Conservation (phyloP, 1,140 invertebrate species). For the Caerostris extrusa region DNA sequence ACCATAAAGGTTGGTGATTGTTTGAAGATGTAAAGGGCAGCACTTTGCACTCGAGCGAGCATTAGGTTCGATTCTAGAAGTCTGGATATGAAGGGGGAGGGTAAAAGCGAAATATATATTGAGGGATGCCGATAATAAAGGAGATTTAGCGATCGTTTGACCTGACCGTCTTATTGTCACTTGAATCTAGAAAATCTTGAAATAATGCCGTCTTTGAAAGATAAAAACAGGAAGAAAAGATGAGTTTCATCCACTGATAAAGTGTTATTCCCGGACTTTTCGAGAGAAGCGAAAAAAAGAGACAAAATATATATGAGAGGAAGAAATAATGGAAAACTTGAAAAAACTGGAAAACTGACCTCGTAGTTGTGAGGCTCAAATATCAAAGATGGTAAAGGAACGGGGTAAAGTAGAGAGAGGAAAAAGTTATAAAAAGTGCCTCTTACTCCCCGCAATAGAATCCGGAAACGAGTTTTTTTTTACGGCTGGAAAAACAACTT, state of each 20-base stretch:
- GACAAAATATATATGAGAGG: too few relatives aligned
- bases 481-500: slow-evolving; percentile 56
- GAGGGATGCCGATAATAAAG: slow-evolving; percentile 71
- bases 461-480: slow-evolving; percentile 50
- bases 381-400: slow-evolving; percentile 41
- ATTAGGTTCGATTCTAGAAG: slow-evolving; percentile 59
- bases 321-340: not conserved
- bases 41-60: slow-evolving; percentile 60
- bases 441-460: slow-evolving; percentile 46
- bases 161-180: slow-evolving; percentile 53
- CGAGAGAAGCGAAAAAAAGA: not conserved
- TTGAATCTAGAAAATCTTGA: slow-evolving; percentile 59
- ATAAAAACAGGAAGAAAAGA: slow-evolving; percentile 63
- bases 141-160: slow-evolving; percentile 58
- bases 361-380: not conserved
- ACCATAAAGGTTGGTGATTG: slow-evolving; percentile 62
- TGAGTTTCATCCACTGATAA: slow-evolving; percentile 62
- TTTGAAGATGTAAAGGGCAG: slow-evolving; percentile 68
- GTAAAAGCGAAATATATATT: slow-evolving; percentile 64
- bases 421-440: slow-evolving; percentile 62
- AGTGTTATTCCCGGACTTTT: slow-evolving; percentile 43
- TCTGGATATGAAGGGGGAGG: not conserved
- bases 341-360: slow-evolving; percentile 27
- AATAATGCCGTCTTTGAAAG: slow-evolving; percentile 57
- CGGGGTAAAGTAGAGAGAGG: not conserved